phyloP scores from a whole-genome alignment of 2,888 invertebrate species.

The Hydrotaea cyrtoneurina region DNA sequence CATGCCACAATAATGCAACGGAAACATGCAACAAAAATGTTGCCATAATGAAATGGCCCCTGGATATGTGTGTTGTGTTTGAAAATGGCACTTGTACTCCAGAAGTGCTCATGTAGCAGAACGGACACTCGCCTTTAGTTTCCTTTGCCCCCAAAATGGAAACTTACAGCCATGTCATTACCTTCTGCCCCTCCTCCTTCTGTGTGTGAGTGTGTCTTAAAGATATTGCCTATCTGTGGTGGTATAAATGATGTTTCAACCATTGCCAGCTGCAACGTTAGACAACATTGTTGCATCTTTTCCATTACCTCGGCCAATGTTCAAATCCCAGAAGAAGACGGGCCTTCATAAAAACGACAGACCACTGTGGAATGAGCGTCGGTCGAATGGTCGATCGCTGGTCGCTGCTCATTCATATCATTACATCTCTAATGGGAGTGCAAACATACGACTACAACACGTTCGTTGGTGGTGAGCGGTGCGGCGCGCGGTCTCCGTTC shows the following conservation, averaged over 20 bases:
- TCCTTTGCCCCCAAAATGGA: not conserved
- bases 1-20: not conserved
- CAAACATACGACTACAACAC: slow-evolving; percentile 49
- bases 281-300: slow-evolving; percentile 61
- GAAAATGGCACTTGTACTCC: not conserved
- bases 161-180: not conserved
- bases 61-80: not conserved
- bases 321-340: not conserved
- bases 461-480: slow-evolving; percentile 59
- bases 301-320: not conserved
- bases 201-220: not conserved
- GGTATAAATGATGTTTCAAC: not conserved
- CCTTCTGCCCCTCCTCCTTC: not conserved
- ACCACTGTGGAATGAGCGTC: not conserved
- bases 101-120: not conserved
- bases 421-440: slow-evolving; percentile 58
- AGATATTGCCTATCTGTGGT: slow-evolving; percentile 18
- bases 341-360: slow-evolving; percentile 28
- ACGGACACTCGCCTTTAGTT: slow-evolving; percentile 5
- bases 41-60: slow-evolving; percentile 10
- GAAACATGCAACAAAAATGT: slow-evolving; percentile 25
- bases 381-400: not conserved
- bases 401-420: slow-evolving; percentile 56
- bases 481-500: not conserved
- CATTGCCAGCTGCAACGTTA: slow-evolving; percentile 15